Evolutionary conservation across 2,888 invertebrate genomes (phyloP).

Genomic region (Cantharis nigra): DNA sequence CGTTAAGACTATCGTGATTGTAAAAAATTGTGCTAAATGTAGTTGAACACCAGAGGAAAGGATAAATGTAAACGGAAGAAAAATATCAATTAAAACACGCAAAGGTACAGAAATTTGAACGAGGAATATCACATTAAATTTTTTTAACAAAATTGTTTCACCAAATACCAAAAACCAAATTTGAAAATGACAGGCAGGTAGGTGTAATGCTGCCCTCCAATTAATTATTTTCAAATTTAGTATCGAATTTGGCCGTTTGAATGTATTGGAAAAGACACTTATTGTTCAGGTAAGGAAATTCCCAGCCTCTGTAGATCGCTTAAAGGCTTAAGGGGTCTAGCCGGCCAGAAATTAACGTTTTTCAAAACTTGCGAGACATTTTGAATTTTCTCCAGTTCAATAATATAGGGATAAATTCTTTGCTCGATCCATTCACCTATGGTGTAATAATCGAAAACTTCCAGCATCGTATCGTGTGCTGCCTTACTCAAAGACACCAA

Average conservation of each 20-base stretch:
- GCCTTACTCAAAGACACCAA: conserved; percentile 59
- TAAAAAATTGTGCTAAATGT: not conserved
- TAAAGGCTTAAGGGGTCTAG: conserved; percentile 62
- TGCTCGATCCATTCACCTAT: conserved; percentile 71
- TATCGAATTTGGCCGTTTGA: not conserved
- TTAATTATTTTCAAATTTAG: not conserved
- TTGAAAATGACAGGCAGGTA: not conserved
- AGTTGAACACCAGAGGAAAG: not conserved
- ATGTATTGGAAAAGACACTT: conserved; percentile 17
- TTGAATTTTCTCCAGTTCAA: conserved; percentile 61
- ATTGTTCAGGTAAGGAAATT: conserved; percentile 43
- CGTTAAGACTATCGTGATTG: not conserved
- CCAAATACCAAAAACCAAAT: not conserved
- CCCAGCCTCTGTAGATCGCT: conserved; percentile 57
- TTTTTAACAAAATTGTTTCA: not conserved
- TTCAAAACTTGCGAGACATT: conserved; percentile 59
- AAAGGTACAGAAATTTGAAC: not conserved
- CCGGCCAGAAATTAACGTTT: conserved; percentile 62
- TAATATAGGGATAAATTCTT: conserved; percentile 62
- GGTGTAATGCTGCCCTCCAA: too few species aligned
- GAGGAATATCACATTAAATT: not conserved
- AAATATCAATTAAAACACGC: not conserved
- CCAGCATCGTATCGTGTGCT: conserved; percentile 61
- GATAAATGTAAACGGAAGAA: not conserved
- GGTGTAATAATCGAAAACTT: conserved; percentile 64